Evolutionary conservation across 2,888 invertebrate species (phyloP).

Genomic region (Nomada fucata): DNA sequence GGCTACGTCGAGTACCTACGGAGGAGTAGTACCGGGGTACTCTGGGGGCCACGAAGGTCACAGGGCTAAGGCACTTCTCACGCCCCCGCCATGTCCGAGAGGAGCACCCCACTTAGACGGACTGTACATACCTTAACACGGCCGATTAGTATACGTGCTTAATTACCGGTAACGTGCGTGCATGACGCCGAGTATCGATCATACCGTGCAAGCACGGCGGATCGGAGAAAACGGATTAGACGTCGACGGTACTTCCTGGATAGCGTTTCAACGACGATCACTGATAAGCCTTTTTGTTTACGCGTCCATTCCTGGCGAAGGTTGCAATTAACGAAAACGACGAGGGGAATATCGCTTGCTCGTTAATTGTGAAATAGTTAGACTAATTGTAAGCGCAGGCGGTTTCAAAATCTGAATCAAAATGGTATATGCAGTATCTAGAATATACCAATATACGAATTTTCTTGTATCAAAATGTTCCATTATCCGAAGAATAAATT

Average conservation of each 20-base stretch:
- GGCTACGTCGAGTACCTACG: constrained; percentile 75
- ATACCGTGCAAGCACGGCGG: constrained; percentile 62
- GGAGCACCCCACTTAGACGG: constrained; percentile 82
- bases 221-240: constrained; percentile 10
- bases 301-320: not conserved
- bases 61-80: constrained; percentile 84
- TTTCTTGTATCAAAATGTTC: no score
- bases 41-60: constrained; percentile 81
- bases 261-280: not conserved
- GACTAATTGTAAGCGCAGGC: not conserved
- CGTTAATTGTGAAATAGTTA: not conserved
- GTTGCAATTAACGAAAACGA: not conserved
- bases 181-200: constrained; percentile 80
- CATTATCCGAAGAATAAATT: no score
- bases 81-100: constrained; percentile 82
- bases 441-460: not conserved
- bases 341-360: not conserved
- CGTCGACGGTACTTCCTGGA: constrained; percentile 38
- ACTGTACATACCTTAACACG: constrained; percentile 80
- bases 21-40: constrained; percentile 74
- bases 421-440: no score
- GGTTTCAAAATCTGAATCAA: no score
- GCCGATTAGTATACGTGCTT: constrained; percentile 83
- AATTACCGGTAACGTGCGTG: constrained; percentile 82
- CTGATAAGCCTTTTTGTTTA: not conserved